Conservation (phyloP, 1,140 invertebrate species). For the Trichonephila inaurata region DNA sequence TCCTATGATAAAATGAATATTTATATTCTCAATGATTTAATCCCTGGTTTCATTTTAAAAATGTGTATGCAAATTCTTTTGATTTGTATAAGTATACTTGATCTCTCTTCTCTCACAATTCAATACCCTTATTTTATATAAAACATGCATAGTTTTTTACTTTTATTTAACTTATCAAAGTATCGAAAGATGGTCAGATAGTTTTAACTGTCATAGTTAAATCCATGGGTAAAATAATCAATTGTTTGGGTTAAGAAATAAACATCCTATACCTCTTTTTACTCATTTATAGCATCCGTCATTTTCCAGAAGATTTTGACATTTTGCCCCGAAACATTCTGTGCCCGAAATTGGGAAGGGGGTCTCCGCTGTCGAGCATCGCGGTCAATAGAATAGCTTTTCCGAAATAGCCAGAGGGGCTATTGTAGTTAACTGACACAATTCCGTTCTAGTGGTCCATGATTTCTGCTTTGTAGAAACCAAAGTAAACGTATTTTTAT, state of each 20-base stretch:
- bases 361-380: not conserved
- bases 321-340: conserved; percentile 1
- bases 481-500: not conserved
- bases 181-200: too few relatives aligned
- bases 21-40: too few relatives aligned
- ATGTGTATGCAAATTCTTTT: too few relatives aligned
- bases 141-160: not conserved
- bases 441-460: not conserved
- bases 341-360: conserved; percentile 29
- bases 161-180: too few relatives aligned
- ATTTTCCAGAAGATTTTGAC: conserved; percentile 32
- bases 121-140: not conserved
- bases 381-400: conserved; percentile 28
- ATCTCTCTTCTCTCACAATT: too few relatives aligned
- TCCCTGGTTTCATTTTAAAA: too few relatives aligned
- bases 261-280: not conserved
- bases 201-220: not conserved
- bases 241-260: conserved; percentile 20
- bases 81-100: too few relatives aligned
- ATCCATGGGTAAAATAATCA: not conserved
- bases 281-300: conserved; percentile 38
- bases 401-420: not conserved
- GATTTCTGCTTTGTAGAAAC: not conserved
- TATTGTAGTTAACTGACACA: not conserved
- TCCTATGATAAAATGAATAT: too few relatives aligned